phyloP scores from a whole-genome alignment of 2,888 invertebrate genomes.

The Nomada hirtipes region DNA sequence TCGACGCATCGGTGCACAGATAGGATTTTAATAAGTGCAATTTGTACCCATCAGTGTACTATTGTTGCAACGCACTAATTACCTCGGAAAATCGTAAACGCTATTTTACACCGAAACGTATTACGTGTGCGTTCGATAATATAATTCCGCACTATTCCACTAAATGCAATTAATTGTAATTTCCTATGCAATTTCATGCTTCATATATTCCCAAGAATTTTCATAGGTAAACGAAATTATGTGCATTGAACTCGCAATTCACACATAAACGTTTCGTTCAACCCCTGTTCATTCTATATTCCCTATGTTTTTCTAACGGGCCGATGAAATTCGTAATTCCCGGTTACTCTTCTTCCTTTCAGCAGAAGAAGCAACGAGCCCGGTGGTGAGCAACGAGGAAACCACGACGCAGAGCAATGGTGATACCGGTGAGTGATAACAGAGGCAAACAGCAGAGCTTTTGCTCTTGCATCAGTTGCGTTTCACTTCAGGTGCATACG shows the following conservation, averaged over 20 bases:
- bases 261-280: not conserved
- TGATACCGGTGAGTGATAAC: conserved; percentile 82
- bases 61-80: not conserved
- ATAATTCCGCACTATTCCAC: not conserved
- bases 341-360: conserved; percentile 37
- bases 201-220: too few relatives aligned
- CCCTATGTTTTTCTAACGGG: not conserved
- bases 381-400: conserved; percentile 60
- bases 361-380: conserved; percentile 64
- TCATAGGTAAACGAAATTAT: too few relatives aligned
- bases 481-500: conserved; percentile 29
- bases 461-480: conserved; percentile 1
- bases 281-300: not conserved
- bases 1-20: not conserved
- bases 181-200: too few relatives aligned
- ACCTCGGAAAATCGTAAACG: not conserved
- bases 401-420: conserved; percentile 81
- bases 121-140: not conserved
- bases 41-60: not conserved
- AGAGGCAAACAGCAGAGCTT: conserved; percentile 4
- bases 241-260: too few relatives aligned
- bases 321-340: not conserved
- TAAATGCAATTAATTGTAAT: too few relatives aligned
- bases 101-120: not conserved
- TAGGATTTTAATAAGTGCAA: not conserved